Base-by-base conservation (phyloP, 2,888 invertebrate genomes). In the Dasypogon diadema region DNA sequence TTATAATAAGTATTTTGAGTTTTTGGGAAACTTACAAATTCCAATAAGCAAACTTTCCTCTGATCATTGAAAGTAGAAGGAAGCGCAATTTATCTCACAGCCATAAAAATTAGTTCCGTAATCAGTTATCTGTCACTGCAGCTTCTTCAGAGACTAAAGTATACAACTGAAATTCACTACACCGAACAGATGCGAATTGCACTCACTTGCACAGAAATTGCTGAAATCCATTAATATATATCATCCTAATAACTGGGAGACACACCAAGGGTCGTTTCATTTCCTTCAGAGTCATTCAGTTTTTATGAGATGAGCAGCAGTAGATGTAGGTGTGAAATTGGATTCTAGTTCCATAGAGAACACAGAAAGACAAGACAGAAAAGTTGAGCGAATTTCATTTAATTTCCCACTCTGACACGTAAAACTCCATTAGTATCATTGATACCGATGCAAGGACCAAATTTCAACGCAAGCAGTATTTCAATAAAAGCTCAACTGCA, bases 211-310 rank as follows among this genome's bases (percentile, higher is more conserved):
- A 30, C 12, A 30, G 26, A 46, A 58, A 58, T 24, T 58, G 58
- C 58, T 58, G 26, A 26, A 58, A 58, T 24, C 58, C 58, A 58
- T 58, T 58, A 58, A 58, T 58, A 58, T 58, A 26, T 58, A 26
- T 58, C 58, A 58, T 58, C 58, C 58, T 58, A 58, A 58, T 58
- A 58, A 58, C 58, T 58, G 16, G 26, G 26, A 26, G 58, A 58
- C 58, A 58, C 58, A 58, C 58, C 30, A 30, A 58, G 26, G 24
- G 58, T 58, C 58, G 58, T 30, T 58, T 58, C 58, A 26, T 58
- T 58, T 58, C 58, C 30, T 12, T 30, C 5, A 3, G 12, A 14
- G 46, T 12, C 12, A 8, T n/a, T 58, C 34, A 24, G 30, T 58
- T 58, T n/a, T 58, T 26, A 58, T 58, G 30, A 58, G 26, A 16